These are phyloP conservation scores for Apolygus lucorum DNA, from an alignment of 1,140 invertebrate species.

Conservation along the genomic window DNA sequence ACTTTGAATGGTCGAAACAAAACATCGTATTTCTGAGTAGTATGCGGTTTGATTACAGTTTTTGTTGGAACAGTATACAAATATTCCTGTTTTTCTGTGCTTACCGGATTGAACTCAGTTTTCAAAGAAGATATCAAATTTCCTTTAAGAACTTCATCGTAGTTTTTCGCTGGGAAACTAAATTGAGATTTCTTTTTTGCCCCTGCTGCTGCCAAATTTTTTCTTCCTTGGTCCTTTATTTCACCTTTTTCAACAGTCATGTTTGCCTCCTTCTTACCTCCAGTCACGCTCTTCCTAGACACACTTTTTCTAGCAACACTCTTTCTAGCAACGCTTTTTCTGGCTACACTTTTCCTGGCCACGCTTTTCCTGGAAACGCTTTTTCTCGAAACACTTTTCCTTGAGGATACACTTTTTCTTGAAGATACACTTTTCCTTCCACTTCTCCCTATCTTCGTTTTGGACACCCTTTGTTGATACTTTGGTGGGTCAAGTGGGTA, in stretches of 20 bases:
- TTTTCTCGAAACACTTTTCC: background rate
- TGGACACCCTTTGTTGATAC: too few species aligned
- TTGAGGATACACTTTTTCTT: background rate
- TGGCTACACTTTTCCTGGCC: background rate
- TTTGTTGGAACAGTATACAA: background rate
- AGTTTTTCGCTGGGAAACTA: background rate
- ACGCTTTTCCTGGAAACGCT: background rate
- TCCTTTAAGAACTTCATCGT: background rate
- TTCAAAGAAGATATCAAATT: background rate
- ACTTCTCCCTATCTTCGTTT: background rate
- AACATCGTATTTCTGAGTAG: background rate
- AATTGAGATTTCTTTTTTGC: too few species aligned
- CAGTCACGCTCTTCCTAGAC: background rate
- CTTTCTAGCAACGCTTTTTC: background rate
- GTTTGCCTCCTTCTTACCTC: background rate
- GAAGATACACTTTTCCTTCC: background rate
- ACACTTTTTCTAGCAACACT: background rate
- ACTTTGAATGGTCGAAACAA: constrained; percentile 1
- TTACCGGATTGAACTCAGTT: background rate
- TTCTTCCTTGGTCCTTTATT: background rate
- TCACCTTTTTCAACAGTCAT: background rate
- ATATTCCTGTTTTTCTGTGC: background rate
- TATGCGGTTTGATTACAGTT: background rate
- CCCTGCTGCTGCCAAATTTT: background rate
- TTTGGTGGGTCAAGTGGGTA: background rate